Evolutionary conservation across 2,888 invertebrate genomes (phyloP).

Genomic region (Dryomyza anilis): DNA sequence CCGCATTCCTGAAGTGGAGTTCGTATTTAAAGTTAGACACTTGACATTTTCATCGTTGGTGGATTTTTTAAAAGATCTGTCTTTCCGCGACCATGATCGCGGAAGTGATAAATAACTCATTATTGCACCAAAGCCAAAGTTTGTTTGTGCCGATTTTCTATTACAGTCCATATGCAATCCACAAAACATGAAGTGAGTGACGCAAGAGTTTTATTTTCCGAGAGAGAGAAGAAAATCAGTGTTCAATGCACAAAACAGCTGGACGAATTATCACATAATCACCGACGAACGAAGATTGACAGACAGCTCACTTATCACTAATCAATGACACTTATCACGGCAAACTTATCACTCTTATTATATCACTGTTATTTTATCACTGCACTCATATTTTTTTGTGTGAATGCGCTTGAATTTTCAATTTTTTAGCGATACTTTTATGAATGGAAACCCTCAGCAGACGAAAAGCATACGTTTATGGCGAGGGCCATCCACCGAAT

Average conservation of each 20-base stretch:
- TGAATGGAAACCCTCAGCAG: constrained; percentile 15
- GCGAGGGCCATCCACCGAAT: constrained; percentile 26
- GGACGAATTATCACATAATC: background rate
- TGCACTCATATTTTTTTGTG: background rate
- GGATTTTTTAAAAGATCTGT: constrained; percentile 22
- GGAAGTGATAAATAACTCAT: constrained; percentile 50
- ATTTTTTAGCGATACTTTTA: too few species aligned
- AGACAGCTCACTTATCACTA: too few species aligned
- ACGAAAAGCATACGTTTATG: constrained; percentile 30
- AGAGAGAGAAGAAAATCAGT: background rate
- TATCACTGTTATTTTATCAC: background rate
- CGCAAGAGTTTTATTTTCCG: constrained; percentile 28
- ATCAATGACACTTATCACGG: too few species aligned
- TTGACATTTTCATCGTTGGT: constrained; percentile 45
- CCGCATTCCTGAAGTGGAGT: constrained; percentile 37
- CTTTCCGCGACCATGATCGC: constrained; percentile 36
- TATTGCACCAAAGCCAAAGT: constrained; percentile 16
- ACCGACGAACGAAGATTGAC: too few species aligned
- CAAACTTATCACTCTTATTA: too few species aligned
- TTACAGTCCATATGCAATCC: background rate
- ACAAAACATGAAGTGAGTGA: background rate
- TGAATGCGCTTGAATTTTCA: background rate
- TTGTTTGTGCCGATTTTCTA: too few species aligned
- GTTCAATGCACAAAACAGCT: background rate
- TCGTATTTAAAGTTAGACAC: constrained; percentile 49